These are phyloP conservation scores for Leucoraja erinaceus DNA, from an alignment of 2,113 vertebrate genomes.

Conservation along the genomic window DNA sequence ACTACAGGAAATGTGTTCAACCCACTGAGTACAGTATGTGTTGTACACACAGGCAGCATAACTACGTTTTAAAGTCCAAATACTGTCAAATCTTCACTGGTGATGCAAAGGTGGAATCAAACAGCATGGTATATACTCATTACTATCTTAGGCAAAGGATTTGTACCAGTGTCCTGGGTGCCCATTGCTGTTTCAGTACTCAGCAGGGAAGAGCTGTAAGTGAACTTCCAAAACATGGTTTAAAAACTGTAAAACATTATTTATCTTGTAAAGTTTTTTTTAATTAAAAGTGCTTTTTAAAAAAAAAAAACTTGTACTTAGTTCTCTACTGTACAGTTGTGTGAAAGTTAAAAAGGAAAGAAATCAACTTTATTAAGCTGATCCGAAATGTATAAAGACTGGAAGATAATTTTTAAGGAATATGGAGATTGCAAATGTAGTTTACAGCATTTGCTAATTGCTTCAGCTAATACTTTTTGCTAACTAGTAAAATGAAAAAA, in stretches of 20 bases:
- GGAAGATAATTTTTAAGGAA: slow-evolving; percentile 26
- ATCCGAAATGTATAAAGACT: slow-evolving; percentile 30
- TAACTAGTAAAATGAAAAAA: slow-evolving; percentile 33
- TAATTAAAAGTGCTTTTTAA: slow-evolving; percentile 31
- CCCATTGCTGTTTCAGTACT: neutral
- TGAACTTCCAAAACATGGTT: slow-evolving; percentile 7
- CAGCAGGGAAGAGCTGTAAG: neutral
- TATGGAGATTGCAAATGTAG: slow-evolving; percentile 36
- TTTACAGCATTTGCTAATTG: slow-evolving; percentile 38
- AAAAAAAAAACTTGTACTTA: slow-evolving; percentile 34
- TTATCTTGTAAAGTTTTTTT: slow-evolving; percentile 37
- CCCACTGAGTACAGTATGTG: neutral
- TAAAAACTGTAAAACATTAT: slow-evolving; percentile 31
- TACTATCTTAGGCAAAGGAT: neutral
- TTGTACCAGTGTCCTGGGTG: neutral
- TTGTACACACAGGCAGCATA: neutral
- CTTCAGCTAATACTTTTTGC: slow-evolving; percentile 37
- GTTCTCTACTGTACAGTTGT: slow-evolving; percentile 34
- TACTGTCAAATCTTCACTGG: slow-evolving; percentile 26
- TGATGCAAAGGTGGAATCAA: neutral
- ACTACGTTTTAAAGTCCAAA: slow-evolving; percentile 1
- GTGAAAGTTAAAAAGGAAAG: neutral
- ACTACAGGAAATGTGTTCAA: slow-evolving; percentile 17
- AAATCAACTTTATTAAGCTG: slow-evolving; percentile 30
- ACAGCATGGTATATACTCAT: neutral